Percentiles rank a stretch among this genome's conserved stretches.
phyloP scores from a whole-genome alignment of 2,113 vertebrate species.

The Sorex fumeus region DNA sequence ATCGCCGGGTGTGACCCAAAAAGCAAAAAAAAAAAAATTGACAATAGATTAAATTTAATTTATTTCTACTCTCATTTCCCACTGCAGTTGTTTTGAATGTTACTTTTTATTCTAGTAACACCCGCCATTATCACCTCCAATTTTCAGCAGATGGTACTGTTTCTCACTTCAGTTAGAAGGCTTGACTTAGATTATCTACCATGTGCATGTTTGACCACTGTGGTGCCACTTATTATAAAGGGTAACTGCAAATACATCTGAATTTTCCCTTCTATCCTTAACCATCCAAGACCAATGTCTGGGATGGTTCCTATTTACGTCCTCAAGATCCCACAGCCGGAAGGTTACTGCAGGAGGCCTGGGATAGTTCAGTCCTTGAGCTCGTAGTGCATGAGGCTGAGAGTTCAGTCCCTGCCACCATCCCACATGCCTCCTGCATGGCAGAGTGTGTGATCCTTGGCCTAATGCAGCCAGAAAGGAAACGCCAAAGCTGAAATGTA shows the following conservation, averaged over 20 bases:
- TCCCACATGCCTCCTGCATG: too few species aligned
- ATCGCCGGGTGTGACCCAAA: too few species aligned
- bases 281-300: not conserved
- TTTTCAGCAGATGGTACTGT: not conserved
- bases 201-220: not conserved
- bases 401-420: too few species aligned
- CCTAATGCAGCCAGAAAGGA: too few species aligned
- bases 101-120: too few species aligned
- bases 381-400: too few species aligned
- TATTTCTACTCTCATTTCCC: not conserved
- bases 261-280: not conserved
- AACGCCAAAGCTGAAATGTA: too few species aligned
- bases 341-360: not conserved
- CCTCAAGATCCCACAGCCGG: not conserved
- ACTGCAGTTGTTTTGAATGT: conserved; percentile 15
- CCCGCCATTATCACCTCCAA: not conserved
- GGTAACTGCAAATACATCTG: not conserved
- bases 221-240: not conserved
- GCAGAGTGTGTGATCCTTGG: too few species aligned
- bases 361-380: too few species aligned
- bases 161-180: conserved; percentile 6
- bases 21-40: too few species aligned
- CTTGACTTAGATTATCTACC: not conserved
- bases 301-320: not conserved
- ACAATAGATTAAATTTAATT: too few species aligned